Evolutionary conservation across 2,888 invertebrate species (phyloP).

Genomic region (Listrodromus nycthemerus): DNA sequence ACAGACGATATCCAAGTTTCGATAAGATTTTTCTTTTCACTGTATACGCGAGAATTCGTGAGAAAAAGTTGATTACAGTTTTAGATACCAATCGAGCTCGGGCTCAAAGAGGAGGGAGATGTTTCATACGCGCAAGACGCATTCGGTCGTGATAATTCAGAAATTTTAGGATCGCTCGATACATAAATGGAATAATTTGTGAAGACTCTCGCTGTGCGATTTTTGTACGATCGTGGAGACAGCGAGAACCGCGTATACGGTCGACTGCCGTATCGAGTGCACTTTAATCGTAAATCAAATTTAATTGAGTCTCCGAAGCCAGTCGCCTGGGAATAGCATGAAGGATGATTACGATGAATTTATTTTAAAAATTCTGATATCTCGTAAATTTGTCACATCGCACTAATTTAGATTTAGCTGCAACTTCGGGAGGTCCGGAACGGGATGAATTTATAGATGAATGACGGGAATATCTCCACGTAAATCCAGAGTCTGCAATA

Average conservation of each 20-base stretch:
- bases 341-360: conserved; percentile 45
- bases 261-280: conserved; percentile 8
- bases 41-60: too few relatives aligned
- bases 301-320: conserved; percentile 49
- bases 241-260: neutral
- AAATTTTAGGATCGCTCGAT: neutral
- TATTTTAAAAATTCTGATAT: conserved; percentile 18
- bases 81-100: too few relatives aligned
- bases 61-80: too few relatives aligned
- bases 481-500: conserved; percentile 62
- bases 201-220: neutral
- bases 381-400: conserved; percentile 16
- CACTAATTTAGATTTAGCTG: conserved; percentile 33
- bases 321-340: conserved; percentile 23
- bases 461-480: conserved; percentile 58
- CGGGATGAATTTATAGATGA: conserved; percentile 52
- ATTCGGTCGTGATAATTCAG: neutral
- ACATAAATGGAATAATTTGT: conserved; percentile 11
- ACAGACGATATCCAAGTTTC: too few relatives aligned
- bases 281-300: conserved; percentile 38
- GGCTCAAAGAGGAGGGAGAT: too few relatives aligned
- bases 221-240: neutral
- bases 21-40: too few relatives aligned
- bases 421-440: conserved; percentile 15
- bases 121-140: too few relatives aligned